phyloP scores from a whole-genome alignment of 2,113 vertebrate genomes.

The Leptodactylus fuscus region DNA sequence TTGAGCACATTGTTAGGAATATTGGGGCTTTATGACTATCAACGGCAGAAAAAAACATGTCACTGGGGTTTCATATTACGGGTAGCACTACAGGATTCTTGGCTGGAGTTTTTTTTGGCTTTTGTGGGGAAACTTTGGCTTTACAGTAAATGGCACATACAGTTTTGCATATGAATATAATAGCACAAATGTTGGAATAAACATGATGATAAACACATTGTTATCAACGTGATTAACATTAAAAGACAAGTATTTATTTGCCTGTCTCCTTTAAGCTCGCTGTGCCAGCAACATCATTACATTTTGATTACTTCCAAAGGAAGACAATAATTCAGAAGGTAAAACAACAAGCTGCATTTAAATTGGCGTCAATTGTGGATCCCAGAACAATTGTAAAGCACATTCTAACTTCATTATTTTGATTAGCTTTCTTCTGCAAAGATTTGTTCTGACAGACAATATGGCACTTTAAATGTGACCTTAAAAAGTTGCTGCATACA shows the following conservation, averaged over 20 bases:
- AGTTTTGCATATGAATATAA: neutral
- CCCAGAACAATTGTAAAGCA: neutral
- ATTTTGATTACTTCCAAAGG: neutral
- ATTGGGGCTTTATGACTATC: no score
- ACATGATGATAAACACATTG: neutral
- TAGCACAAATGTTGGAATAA: neutral
- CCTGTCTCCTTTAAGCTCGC: neutral
- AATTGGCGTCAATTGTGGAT: constrained; percentile 30
- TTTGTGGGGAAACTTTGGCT: neutral
- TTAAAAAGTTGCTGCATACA: constrained; percentile 22
- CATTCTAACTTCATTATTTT: constrained; percentile 4
- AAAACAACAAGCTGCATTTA: neutral
- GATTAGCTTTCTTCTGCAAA: neutral
- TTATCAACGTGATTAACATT: neutral
- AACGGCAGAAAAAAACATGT: neutral
- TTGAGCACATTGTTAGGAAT: no score
- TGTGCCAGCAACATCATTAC: neutral
- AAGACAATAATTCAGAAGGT: neutral
- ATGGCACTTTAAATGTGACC: constrained; percentile 22
- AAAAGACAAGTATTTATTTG: neutral
- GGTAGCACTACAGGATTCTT: neutral
- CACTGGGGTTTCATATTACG: neutral
- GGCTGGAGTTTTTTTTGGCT: no score
- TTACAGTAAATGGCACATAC: no score
- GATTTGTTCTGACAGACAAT: constrained; percentile 29